Conservation (phyloP, 92 coral and sea anemone genomes). For the Anthopleura xanthogrammica region DNA sequence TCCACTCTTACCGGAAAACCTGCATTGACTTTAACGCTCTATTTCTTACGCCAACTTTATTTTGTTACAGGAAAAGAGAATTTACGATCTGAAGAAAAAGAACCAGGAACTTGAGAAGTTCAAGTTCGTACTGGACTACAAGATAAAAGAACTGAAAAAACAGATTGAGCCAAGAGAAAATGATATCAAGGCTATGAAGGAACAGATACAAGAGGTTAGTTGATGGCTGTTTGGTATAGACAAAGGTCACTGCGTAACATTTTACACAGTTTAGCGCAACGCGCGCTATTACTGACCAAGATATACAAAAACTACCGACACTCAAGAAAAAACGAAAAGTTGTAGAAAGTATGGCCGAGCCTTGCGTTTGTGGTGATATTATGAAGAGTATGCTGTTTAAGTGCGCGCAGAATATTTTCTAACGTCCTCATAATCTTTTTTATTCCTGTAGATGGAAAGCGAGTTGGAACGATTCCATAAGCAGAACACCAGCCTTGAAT, state of each 20-base stretch:
- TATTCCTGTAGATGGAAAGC: conserved; percentile 83
- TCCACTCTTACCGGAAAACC: background rate
- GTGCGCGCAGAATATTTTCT: background rate
- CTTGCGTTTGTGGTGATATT: background rate
- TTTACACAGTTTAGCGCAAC: too few relatives aligned
- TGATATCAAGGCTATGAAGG: conserved; percentile 98
- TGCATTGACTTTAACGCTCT: background rate
- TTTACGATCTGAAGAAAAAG: conserved; percentile 95
- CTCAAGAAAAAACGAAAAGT: too few relatives aligned
- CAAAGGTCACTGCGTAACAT: too few relatives aligned
- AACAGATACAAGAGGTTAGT: conserved; percentile 96
- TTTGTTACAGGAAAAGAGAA: conserved; percentile 86
- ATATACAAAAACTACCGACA: too few relatives aligned
- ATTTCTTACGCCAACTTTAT: background rate
- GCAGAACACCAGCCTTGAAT: conserved; percentile 91
- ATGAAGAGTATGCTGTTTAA: background rate
- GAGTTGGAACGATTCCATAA: conserved; percentile 99
- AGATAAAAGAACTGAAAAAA: conserved; percentile 94
- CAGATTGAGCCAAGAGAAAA: conserved; percentile 99
- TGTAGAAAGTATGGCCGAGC: background rate
- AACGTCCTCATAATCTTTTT: too few relatives aligned
- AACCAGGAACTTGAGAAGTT: conserved; percentile 98
- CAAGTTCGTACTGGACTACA: conserved; percentile 98
- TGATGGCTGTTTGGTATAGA: too few relatives aligned
- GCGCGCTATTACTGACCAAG: too few relatives aligned